Percentiles rank a stretch among this genome's conserved stretches.
Evolutionary conservation across 2,888 invertebrate species (phyloP).

Genomic region (Caenorhabditis japonica): DNA sequence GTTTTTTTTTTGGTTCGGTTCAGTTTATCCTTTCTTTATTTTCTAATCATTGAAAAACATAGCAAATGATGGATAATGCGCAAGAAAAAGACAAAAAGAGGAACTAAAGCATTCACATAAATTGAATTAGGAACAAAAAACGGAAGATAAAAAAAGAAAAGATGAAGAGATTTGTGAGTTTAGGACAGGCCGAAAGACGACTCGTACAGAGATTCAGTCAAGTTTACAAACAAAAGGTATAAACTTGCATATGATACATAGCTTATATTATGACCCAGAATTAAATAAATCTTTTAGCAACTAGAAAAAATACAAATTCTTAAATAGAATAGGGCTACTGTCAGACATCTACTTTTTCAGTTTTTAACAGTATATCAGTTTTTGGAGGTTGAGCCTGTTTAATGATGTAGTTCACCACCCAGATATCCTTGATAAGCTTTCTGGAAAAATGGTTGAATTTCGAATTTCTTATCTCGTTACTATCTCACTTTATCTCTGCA

Average conservation of each 20-base stretch:
- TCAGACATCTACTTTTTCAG: conserved; percentile 32
- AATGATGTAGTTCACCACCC: conserved; percentile 25
- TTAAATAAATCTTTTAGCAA: conserved; percentile 5
- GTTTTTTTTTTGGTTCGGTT: neutral
- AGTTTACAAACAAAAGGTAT: too few species aligned
- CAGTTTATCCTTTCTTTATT: conserved; percentile 33
- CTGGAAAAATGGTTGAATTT: too few species aligned
- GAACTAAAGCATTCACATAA: neutral
- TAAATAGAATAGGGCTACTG: too few species aligned
- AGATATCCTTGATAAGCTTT: conserved; percentile 25
- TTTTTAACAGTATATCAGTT: conserved; percentile 29
- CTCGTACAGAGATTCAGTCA: conserved; percentile 5
- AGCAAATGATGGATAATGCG: conserved; percentile 13
- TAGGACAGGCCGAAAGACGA: conserved; percentile 3
- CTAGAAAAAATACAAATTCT: neutral
- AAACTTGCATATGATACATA: too few species aligned
- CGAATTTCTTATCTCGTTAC: too few species aligned
- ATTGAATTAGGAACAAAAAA: neutral
- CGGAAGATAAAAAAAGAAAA: neutral
- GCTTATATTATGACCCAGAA: conserved; percentile 4
- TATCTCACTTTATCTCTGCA: conserved; percentile 56
- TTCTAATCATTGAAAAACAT: conserved; percentile 12
- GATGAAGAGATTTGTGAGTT: conserved; percentile 12
- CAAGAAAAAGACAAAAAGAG: neutral
- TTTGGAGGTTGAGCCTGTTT: conserved; percentile 23